Evolutionary conservation across 2,888 invertebrate species (phyloP).

Genomic region (Smittia aterrima): DNA sequence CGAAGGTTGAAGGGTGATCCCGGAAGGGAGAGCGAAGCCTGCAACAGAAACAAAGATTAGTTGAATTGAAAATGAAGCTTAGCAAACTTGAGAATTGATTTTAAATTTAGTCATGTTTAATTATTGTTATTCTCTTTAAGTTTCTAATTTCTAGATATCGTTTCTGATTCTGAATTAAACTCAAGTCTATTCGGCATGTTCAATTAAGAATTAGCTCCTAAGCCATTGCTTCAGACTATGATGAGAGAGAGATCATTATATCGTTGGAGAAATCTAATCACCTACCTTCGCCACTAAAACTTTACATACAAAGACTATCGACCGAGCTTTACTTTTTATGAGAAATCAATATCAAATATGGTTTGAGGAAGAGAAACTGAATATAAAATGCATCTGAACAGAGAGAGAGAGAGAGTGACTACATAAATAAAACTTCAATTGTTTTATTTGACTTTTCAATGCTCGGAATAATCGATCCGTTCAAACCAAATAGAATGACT

Average conservation of each 20-base stretch:
- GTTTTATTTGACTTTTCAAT: too few relatives aligned
- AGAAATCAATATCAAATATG: conserved; percentile 14
- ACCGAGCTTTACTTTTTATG: conserved; percentile 8
- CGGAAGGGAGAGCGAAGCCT: conserved; percentile 96
- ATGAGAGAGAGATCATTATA: conserved; percentile 15
- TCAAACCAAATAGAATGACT: conserved; percentile 17
- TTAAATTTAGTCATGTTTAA: conserved; percentile 35
- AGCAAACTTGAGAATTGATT: not conserved
- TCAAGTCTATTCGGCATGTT: not conserved
- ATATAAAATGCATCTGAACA: not conserved
- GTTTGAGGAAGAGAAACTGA: not conserved
- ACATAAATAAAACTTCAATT: too few relatives aligned
- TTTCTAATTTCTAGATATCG: conserved; percentile 17
- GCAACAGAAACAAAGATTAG: too few relatives aligned
- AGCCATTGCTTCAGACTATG: conserved; percentile 41
- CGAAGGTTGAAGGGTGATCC: conserved; percentile 95
- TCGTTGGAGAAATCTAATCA: not conserved
- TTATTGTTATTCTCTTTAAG: not conserved
- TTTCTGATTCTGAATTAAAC: not conserved
- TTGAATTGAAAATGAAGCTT: not conserved
- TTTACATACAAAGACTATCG: not conserved
- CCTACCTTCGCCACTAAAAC: conserved; percentile 28
- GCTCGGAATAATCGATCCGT: not conserved
- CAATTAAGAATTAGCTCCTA: conserved; percentile 33
- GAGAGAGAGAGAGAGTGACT: too few relatives aligned